Evolutionary conservation across 2,797 vertebrate species (phyloP).

Genomic region (Sebastiscus albofasciatus): DNA sequence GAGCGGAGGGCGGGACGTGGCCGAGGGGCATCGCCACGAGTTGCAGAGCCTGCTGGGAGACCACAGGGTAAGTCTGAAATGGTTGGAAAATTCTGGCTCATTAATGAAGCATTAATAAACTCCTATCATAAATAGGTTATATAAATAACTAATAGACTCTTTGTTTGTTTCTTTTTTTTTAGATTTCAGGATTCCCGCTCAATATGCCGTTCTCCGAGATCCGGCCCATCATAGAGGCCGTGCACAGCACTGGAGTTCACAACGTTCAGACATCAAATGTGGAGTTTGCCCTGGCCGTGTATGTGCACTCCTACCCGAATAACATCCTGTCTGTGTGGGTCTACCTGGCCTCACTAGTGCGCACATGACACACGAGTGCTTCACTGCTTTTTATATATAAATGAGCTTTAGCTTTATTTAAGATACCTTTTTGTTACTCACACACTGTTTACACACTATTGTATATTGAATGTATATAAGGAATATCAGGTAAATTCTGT

Average conservation of each 20-base stretch:
- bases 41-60: conserved; percentile 92
- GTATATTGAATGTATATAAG: not conserved
- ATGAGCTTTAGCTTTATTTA: not conserved
- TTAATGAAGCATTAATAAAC: not conserved
- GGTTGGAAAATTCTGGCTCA: not conserved
- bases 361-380: conserved; percentile 63
- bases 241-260: conserved; percentile 94
- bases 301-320: conserved; percentile 93
- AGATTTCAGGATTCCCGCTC: conserved; percentile 97
- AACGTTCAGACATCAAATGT: conserved; percentile 86
- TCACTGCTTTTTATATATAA: not conserved
- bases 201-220: conserved; percentile 94
- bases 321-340: conserved; percentile 95
- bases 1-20: conserved; percentile 85
- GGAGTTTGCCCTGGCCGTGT: conserved; percentile 95
- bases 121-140: not conserved
- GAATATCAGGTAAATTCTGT: not conserved
- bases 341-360: conserved; percentile 93
- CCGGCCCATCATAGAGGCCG: conserved; percentile 89
- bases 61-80: conserved; percentile 85
- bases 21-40: conserved; percentile 90
- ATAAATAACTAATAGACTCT: not conserved
- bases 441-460: not conserved
- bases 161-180: not conserved
- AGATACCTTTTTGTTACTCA: not conserved